phyloP scores from a whole-genome alignment of 2,113 vertebrate genomes.

The Athene cunicularia region DNA sequence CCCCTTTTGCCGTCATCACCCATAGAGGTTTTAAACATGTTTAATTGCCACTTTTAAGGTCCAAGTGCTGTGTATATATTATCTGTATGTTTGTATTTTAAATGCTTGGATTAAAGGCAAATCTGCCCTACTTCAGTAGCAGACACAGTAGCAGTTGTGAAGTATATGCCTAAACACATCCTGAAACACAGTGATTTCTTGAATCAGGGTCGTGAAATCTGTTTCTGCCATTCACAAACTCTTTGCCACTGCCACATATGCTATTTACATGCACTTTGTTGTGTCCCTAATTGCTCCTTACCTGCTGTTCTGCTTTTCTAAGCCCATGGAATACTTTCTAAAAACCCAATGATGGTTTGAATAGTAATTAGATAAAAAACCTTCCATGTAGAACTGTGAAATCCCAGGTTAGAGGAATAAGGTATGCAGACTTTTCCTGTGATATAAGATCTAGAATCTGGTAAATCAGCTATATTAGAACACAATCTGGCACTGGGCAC shows the following conservation, averaged over 20 bases:
- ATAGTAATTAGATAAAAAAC: neutral
- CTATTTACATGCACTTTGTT: neutral
- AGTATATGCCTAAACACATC: neutral
- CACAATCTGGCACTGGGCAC: neutral
- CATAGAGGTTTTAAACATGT: neutral
- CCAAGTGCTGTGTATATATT: neutral
- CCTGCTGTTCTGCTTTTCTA: neutral
- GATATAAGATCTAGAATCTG: neutral
- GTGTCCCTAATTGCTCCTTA: neutral
- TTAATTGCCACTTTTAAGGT: neutral
- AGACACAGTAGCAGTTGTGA: neutral
- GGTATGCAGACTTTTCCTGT: neutral
- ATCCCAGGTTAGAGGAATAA: neutral
- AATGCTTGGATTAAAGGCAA: neutral
- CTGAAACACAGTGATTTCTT: neutral
- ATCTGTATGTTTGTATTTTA: neutral
- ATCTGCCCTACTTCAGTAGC: neutral
- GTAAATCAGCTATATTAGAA: neutral
- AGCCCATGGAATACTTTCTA: neutral
- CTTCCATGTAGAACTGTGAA: neutral
- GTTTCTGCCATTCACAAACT: neutral
- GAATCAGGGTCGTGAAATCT: neutral
- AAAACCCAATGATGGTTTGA: neutral
- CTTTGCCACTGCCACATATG: neutral
- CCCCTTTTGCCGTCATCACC: neutral